Evolutionary conservation across 1,140 invertebrate genomes (phyloP).

Genomic region (Nixonia krombeini): DNA sequence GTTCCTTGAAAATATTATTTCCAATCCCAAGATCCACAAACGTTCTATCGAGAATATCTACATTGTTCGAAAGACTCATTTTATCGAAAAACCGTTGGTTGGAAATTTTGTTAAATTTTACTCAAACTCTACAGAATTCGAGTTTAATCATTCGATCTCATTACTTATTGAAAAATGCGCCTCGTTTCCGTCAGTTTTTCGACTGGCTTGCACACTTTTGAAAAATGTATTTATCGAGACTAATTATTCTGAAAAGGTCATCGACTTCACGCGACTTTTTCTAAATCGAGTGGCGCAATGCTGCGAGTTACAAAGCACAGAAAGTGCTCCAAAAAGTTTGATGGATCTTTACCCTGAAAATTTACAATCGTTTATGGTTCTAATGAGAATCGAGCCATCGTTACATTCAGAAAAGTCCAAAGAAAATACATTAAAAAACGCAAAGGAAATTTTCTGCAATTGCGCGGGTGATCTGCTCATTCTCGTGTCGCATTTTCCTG

Average conservation of each 20-base stretch:
- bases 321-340: slow-evolving; percentile 32
- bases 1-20: too few species aligned
- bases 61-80: too few species aligned
- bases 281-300: slow-evolving; percentile 43
- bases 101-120: background rate
- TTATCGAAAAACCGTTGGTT: too few species aligned
- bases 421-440: slow-evolving; percentile 29
- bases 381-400: slow-evolving; percentile 52
- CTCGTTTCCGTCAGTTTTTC: slow-evolving; percentile 50
- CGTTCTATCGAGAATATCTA: too few species aligned
- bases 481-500: slow-evolving; percentile 57
- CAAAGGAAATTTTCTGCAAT: slow-evolving; percentile 45
- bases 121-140: slow-evolving; percentile 12
- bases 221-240: slow-evolving; percentile 49
- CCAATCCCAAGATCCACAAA: too few species aligned
- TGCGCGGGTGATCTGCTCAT: slow-evolving; percentile 45
- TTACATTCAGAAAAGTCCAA: slow-evolving; percentile 47
- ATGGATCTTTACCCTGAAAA: slow-evolving; percentile 60
- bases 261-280: slow-evolving; percentile 49
- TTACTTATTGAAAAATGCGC: slow-evolving; percentile 38
- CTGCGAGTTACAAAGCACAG: slow-evolving; percentile 9
- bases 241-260: slow-evolving; percentile 37
- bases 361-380: slow-evolving; percentile 50
- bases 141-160: slow-evolving; percentile 11
- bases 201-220: slow-evolving; percentile 43